Evolutionary conservation across 1,140 invertebrate genomes (phyloP), one percentile per base, ranked within the genome.

Genomic region (Heterodera carotae): DNA sequence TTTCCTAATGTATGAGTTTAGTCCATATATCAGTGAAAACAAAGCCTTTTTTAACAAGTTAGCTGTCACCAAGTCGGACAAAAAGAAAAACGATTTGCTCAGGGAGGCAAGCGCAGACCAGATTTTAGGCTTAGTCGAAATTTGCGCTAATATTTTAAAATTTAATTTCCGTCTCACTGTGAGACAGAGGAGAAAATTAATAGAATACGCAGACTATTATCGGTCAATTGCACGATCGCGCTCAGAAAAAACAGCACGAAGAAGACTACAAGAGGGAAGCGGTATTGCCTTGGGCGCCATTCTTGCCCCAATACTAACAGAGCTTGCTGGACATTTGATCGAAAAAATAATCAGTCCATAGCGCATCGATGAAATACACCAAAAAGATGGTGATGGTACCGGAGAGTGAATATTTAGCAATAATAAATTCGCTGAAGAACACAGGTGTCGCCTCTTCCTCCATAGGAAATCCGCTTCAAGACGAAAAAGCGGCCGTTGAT

Each of bases 101-200:
- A 15, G 18, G 22, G 48, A 56, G 15, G 48, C 48, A 22, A 56
- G 1, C 12, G 74, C 69, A 8, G 74, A 76, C 22, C 34, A 78
- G 31, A 36, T 78, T 10, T 53, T 78, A 34, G 78, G 77, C 18
- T 27, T 78, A 33, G 76, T 78, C 3, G 76, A 78, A 69, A 80
- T 79, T 22, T 80, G 76, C n/a, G 62, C 56, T 10, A 78, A 78
- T 36, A 53, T 78, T 36, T 60, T 78, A 48, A 56, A 69, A 22
- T 22, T 34, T 27, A 69, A 67, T 82, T 73, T 79, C 18, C 18
- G 25, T 0, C 39, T 77, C 2, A 81, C 25, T 15, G 15, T 2
- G 27, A 31, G 48, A 2, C 77, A 81, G n/a, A 34, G 43, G 0
- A 18, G 34, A 18, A 12, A 33, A 15, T 31, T 79, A 31, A n/a